Conservation (phyloP, 2,113 vertebrate genomes). For the Nycticebus coucang region DNA sequence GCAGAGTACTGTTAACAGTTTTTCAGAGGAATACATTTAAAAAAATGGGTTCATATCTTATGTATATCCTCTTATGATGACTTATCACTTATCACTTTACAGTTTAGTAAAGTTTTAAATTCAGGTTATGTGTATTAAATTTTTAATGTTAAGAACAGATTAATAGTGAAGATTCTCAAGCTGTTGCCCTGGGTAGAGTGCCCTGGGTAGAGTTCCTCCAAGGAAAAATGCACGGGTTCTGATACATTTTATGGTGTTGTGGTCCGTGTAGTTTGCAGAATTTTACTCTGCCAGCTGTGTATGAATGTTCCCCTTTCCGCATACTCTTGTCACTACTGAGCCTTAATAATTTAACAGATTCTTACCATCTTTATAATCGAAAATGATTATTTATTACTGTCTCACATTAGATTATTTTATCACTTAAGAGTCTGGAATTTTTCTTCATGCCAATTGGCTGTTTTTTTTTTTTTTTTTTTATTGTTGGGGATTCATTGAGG, state of each 20-base stretch:
- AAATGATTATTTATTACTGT: not conserved
- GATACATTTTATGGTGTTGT: not conserved
- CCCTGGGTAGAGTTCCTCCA: too few relatives aligned
- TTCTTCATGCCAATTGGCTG: not conserved
- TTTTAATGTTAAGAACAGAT: not conserved
- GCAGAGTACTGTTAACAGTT: not conserved
- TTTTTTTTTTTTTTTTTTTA: too few relatives aligned
- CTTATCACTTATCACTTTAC: not conserved
- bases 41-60: not conserved
- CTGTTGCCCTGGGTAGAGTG: too few relatives aligned
- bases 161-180: not conserved
- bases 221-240: not conserved
- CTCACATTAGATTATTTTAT: not conserved
- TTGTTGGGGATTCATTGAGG: too few relatives aligned
- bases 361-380: not conserved
- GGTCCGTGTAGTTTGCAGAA: not conserved
- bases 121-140: not conserved
- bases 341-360: not conserved
- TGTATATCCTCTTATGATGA: not conserved
- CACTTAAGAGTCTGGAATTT: not conserved
- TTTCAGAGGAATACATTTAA: not conserved
- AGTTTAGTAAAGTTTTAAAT: not conserved
- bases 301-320: not conserved
- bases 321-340: not conserved
- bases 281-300: not conserved